A percentile compares a stretch with the other conserved stretches of the same genome.
phyloP scores from a whole-genome alignment of 2,113 vertebrate species.

The Prochilodus magdalenae region DNA sequence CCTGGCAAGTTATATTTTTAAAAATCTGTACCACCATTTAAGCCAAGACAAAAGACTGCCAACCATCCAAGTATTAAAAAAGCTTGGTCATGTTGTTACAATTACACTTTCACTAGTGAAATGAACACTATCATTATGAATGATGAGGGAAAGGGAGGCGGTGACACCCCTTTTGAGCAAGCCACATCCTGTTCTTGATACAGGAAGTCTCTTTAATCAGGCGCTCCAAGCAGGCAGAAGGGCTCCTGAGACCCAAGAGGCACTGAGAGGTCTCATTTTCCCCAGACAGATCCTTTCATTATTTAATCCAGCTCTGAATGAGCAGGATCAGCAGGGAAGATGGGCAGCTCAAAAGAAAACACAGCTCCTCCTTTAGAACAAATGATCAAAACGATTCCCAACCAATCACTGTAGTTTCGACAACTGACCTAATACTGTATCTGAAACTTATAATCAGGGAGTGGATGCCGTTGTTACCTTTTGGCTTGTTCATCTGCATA shows the following conservation, averaged over 20 bases:
- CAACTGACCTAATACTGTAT: neutral
- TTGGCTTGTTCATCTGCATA: slow-evolving; percentile 98
- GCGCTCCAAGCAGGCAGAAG: slow-evolving; percentile 53
- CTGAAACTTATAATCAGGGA: slow-evolving; percentile 12
- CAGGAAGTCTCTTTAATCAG: slow-evolving; percentile 41
- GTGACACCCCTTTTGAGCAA: slow-evolving; percentile 13
- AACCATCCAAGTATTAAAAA: too few relatives aligned
- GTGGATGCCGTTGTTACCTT: slow-evolving; percentile 82
- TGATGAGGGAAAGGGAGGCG: neutral
- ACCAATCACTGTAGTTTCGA: neutral
- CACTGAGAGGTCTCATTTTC: neutral
- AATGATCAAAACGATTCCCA: neutral
- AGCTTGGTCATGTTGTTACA: too few relatives aligned
- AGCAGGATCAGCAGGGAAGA: slow-evolving; percentile 26
- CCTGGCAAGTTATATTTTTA: too few relatives aligned
- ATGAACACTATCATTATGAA: too few relatives aligned
- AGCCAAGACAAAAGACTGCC: too few relatives aligned
- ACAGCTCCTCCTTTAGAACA: too few relatives aligned
- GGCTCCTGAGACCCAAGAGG: neutral
- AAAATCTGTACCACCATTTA: too few relatives aligned
- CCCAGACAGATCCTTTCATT: neutral
- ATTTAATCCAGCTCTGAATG: slow-evolving; percentile 23
- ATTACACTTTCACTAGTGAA: too few relatives aligned
- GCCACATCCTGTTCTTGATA: slow-evolving; percentile 22
- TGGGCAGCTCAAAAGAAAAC: neutral